These are phyloP conservation scores for Jaculus jaculus DNA, from an alignment of 2,113 vertebrate species.

Conservation along the genomic window DNA sequence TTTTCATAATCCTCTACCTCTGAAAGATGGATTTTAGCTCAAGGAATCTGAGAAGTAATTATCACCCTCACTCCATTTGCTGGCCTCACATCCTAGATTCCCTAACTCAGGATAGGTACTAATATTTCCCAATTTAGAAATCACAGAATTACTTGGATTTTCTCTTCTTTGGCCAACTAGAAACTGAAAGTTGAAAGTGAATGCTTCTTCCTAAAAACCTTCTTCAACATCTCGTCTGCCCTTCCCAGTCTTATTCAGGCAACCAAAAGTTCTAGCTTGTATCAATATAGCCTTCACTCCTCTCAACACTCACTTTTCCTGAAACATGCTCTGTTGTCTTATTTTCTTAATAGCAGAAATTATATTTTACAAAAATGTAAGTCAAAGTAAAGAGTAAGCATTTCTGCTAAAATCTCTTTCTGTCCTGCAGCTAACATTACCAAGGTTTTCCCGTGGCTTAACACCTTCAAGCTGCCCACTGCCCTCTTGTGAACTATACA, in stretches of 20 bases:
- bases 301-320: not conserved
- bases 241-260: not conserved
- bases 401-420: not conserved
- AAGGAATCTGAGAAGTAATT: not conserved
- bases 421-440: not conserved
- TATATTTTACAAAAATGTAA: not conserved
- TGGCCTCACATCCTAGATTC: not conserved
- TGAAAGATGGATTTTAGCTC: not conserved
- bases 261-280: not conserved
- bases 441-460: not conserved
- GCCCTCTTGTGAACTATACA: not conserved
- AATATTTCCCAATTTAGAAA: not conserved
- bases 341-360: not conserved
- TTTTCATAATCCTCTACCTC: not conserved
- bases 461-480: not conserved
- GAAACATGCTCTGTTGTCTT: not conserved
- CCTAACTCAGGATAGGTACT: not conserved
- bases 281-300: not conserved
- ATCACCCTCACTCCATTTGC: not conserved
- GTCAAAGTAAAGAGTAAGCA: not conserved
- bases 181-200: not conserved
- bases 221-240: not conserved
- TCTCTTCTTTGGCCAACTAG: not conserved
- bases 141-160: not conserved
- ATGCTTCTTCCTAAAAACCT: not conserved